These are phyloP conservation scores for Cyclophora albipunctata DNA, from an alignment of 2,888 invertebrate species.

Conservation along the genomic window DNA sequence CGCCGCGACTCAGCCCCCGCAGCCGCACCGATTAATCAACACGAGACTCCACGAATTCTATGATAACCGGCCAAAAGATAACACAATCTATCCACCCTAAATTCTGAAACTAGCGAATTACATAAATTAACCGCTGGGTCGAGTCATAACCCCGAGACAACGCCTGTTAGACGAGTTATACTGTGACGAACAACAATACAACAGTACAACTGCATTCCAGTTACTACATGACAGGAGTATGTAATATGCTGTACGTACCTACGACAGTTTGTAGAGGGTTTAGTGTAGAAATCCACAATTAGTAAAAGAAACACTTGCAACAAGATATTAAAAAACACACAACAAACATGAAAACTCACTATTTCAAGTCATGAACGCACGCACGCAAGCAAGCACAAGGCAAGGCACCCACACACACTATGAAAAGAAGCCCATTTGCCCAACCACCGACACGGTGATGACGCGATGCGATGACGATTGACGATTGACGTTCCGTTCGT, in stretches of 20 bases:
- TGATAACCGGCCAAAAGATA: slow-evolving; percentile 53
- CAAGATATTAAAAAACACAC: slow-evolving; percentile 70
- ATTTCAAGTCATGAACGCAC: slow-evolving; percentile 41
- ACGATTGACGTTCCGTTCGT: slow-evolving; percentile 1
- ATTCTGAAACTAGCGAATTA: slow-evolving; percentile 26
- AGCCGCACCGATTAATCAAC: slow-evolving; percentile 46
- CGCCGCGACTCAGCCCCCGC: slow-evolving; percentile 35
- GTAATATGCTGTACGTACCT: slow-evolving; percentile 51
- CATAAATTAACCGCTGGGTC: slow-evolving; percentile 14
- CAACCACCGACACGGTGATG: slow-evolving; percentile 8
- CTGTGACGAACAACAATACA: slow-evolving; percentile 22
- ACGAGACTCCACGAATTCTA: slow-evolving; percentile 43
- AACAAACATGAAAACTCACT: slow-evolving; percentile 54
- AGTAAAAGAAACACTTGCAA: slow-evolving; percentile 59
- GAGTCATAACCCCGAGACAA: slow-evolving; percentile 44
- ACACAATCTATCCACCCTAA: slow-evolving; percentile 32
- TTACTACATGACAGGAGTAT: slow-evolving; percentile 7
- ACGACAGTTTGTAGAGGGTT: slow-evolving; percentile 65
- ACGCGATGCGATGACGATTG: slow-evolving; percentile 1
- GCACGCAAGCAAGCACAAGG: slow-evolving; percentile 27
- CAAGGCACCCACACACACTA: slow-evolving; percentile 48
- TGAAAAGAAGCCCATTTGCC: slow-evolving; percentile 21
- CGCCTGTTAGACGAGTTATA: slow-evolving; percentile 57
- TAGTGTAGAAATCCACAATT: slow-evolving; percentile 70
- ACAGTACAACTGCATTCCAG: slow-evolving; percentile 27